Evolutionary conservation across 1,140 invertebrate genomes (phyloP).

Genomic region (Apis laboriosa): DNA sequence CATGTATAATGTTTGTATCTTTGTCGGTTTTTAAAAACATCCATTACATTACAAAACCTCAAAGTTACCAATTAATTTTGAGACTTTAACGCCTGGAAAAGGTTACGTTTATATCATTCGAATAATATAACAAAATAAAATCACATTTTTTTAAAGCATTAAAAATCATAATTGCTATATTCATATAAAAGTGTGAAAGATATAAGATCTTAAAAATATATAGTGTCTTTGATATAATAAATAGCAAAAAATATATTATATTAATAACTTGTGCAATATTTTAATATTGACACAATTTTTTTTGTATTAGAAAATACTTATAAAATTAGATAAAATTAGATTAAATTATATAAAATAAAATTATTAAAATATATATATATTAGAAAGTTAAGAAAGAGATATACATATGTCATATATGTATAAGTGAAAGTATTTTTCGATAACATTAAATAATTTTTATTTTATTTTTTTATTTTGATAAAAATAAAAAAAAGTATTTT

Average conservation of each 20-base stretch:
- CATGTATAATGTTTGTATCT: constrained; percentile 36
- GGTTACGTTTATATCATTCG: constrained; percentile 34
- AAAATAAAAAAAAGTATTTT: too few species aligned
- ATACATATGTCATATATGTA: not conserved
- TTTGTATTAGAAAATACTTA: not conserved
- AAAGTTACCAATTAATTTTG: constrained; percentile 53
- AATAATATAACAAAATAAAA: constrained; percentile 22
- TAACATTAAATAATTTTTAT: not conserved
- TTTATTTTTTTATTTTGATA: not conserved
- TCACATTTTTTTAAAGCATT: not conserved
- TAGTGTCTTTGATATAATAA: too few species aligned
- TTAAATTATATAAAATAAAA: too few species aligned
- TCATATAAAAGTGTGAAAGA: not conserved
- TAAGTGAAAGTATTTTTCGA: not conserved
- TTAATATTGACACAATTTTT: not conserved
- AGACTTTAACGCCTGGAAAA: not conserved
- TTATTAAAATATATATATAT: not conserved
- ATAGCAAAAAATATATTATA: not conserved
- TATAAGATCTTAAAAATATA: not conserved
- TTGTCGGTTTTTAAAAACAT: constrained; percentile 9
- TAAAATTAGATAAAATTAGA: not conserved
- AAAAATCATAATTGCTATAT: not conserved
- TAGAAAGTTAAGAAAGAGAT: not conserved
- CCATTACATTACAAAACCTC: constrained; percentile 55
- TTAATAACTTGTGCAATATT: not conserved